These are phyloP conservation scores for Pristionchus entomophagus DNA, from an alignment of 2,888 invertebrate genomes.

Conservation along the genomic window DNA sequence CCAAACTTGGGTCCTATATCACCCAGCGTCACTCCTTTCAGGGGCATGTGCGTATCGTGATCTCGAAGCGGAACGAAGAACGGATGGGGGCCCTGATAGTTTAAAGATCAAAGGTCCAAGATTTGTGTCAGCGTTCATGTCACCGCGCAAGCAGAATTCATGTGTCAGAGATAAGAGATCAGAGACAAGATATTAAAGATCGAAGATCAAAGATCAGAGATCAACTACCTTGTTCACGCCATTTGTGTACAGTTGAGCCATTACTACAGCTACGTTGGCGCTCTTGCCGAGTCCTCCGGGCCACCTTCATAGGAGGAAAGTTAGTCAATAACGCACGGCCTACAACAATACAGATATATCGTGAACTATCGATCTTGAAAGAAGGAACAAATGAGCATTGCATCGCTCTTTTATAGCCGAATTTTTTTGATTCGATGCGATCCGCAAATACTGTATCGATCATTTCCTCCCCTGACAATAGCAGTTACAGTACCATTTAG, in stretches of 20 bases:
- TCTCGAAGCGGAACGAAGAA: constrained; percentile 91
- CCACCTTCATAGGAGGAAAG: constrained; percentile 82
- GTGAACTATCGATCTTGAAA: too few relatives aligned
- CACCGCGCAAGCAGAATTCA: too few relatives aligned
- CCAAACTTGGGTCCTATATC: constrained; percentile 88
- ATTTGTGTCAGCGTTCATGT: constrained; percentile 81
- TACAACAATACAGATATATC: too few relatives aligned
- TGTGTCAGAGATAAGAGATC: not conserved
- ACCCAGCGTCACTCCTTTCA: constrained; percentile 87
- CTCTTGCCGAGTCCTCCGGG: constrained; percentile 95
- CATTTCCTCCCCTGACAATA: too few relatives aligned
- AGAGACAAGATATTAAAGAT: not conserved
- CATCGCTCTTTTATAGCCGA: too few relatives aligned
- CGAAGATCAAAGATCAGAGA: not conserved
- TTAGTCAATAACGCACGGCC: too few relatives aligned
- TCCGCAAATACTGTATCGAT: too few relatives aligned
- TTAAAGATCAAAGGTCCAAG: not conserved
- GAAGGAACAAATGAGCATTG: too few relatives aligned
- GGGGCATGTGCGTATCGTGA: constrained; percentile 89
- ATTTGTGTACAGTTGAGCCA: constrained; percentile 90
- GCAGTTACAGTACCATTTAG: too few relatives aligned
- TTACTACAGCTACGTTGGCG: constrained; percentile 90
- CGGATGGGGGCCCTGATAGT: constrained; percentile 86
- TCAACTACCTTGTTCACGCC: constrained; percentile 82
- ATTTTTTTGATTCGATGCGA: too few relatives aligned